Percentiles rank a stretch among this genome's conserved stretches.
phyloP scores from a whole-genome alignment of 1,140 invertebrate genomes.

The Neotoxoptera formosana region DNA sequence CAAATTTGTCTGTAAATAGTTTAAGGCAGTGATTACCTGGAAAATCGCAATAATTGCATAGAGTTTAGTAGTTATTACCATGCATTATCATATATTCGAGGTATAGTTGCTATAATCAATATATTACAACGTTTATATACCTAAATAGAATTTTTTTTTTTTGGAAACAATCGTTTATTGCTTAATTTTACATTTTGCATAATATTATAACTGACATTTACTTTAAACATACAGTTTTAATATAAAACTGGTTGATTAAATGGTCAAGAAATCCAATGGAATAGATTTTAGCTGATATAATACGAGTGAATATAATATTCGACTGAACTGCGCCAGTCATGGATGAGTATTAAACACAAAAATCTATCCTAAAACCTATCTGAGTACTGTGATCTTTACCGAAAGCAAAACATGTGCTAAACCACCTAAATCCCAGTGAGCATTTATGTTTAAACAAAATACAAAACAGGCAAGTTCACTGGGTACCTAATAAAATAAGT shows the following conservation, averaged over 20 bases:
- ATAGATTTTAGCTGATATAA: constrained; percentile 17
- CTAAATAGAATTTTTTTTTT: too few relatives aligned
- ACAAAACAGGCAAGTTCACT: background rate
- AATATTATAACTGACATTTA: too few relatives aligned
- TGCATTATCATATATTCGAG: too few relatives aligned
- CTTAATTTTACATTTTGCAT: too few relatives aligned
- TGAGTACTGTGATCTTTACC: background rate
- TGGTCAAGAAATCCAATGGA: background rate
- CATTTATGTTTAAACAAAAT: background rate
- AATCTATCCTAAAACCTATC: background rate
- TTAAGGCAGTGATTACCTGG: too few relatives aligned
- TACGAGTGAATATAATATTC: constrained; percentile 7
- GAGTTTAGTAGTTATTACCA: too few relatives aligned
- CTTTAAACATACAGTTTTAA: background rate
- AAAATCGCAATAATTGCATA: too few relatives aligned
- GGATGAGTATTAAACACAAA: background rate
- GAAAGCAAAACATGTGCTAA: background rate
- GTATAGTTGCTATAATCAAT: too few relatives aligned
- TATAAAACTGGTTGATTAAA: constrained; percentile 28
- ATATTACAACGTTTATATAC: too few relatives aligned
- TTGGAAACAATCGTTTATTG: too few relatives aligned
- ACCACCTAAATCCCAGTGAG: background rate
- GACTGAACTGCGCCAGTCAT: background rate
- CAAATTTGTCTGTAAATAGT: too few relatives aligned
- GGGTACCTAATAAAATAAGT: background rate